Evolutionary conservation across 2,113 vertebrate genomes (phyloP).

Genomic region (Garra rufa): DNA sequence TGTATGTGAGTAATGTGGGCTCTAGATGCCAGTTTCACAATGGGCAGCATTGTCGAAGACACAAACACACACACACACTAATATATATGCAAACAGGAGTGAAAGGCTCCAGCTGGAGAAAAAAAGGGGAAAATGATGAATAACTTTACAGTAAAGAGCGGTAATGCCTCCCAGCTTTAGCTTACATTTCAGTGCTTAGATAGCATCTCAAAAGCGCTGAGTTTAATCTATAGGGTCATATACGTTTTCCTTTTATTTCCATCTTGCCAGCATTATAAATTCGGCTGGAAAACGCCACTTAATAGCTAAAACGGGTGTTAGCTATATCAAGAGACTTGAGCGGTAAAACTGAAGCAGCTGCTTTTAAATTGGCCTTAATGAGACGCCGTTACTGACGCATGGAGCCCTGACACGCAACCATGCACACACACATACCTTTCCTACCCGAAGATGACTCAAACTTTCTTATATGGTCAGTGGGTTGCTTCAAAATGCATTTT

Average conservation of each 20-base stretch:
- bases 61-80: constrained; percentile 7
- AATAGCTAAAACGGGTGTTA: constrained; percentile 35
- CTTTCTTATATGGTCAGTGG: constrained; percentile 8
- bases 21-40: constrained; percentile 26
- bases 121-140: constrained; percentile 23
- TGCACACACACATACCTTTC: not conserved
- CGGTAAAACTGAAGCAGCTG: constrained; percentile 49
- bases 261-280: constrained; percentile 23
- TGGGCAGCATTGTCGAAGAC: not conserved
- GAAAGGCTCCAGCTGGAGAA: constrained; percentile 36
- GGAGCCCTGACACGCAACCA: constrained; percentile 7
- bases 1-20: not conserved
- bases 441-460: constrained; percentile 31
- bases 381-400: constrained; percentile 27
- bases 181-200: constrained; percentile 38
- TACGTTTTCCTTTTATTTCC: constrained; percentile 11
- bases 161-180: constrained; percentile 54
- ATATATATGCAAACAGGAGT: constrained; percentile 32
- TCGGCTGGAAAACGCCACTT: constrained; percentile 26
- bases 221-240: constrained; percentile 27
- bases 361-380: constrained; percentile 49
- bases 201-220: constrained; percentile 41
- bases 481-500: not conserved
- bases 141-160: constrained; percentile 39
- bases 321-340: constrained; percentile 53